Evolutionary conservation across 2,888 invertebrate genomes (phyloP), one percentile per base, ranked within the genome.

Genomic region (Stenolophus ochropezus): DNA sequence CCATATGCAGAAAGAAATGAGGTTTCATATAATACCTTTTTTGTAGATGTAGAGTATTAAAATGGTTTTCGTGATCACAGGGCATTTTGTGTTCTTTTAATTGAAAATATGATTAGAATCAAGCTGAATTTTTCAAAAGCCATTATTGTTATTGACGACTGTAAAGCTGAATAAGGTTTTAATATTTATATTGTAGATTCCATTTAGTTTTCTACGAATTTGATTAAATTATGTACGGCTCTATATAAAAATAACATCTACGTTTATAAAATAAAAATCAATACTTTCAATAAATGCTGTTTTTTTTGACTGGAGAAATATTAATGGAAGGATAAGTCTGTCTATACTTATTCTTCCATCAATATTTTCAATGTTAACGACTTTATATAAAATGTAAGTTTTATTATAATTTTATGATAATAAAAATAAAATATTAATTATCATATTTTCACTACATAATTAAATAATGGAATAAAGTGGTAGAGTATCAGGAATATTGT

Each of bases 81-180:
- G 33, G 18, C 5, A 5, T 69, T 33, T 69, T 69, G 18, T 33
- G 18, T 33, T 69, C 56, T 27, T 58, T 27, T 27, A 61, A 61
- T 61, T 61, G 61, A 61, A 61, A 25, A n/a, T 25, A 61, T 61
- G 14, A 61, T 61, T 61, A 61, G 61, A 61, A 6, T 25, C 25
- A 4, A 56, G 1, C 16, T 61, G n/a, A 61, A 25, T 61, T 25
- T 61, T 61, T 23, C 23, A 25, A 56, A 56, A 21, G 6, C 56
- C 53, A 18, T 53, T 53, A 56, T 56, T 56, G 56, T 61, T 27
- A 61, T 25, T 27, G 14, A 61, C 21, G 61, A 61, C 25, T 27
- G 65, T 69, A 20, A 33, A 20, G 1, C 33, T 18, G 61, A 61
- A 61, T 61, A 25, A 14, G 27, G 20, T 27, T 61, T 61, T 23